Conservation (phyloP, 2,113 vertebrate species). For the human (Homo sapiens) region GRCh38 chr1:210788001-210788500, state of each 20-base stretch:
- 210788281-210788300: not conserved
- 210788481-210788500: slow-evolving; percentile 31
- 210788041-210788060: slow-evolving; percentile 73
- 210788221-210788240: not conserved
- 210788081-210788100: slow-evolving; percentile 62
- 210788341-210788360: not conserved
- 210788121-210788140: not conserved
- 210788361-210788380: not conserved
- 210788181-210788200: not conserved
- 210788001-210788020: slow-evolving; percentile 75
- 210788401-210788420: not conserved
- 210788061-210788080: slow-evolving; percentile 71
- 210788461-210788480: not conserved
- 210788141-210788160: not conserved
- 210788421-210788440: not conserved
- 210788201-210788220: not conserved
- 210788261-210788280: not conserved
- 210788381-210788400: not conserved
- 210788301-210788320: not conserved
- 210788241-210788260: not conserved
- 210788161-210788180: not conserved
- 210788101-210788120: not conserved
- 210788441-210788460: not conserved
- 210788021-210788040: slow-evolving; percentile 81
- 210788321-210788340: not conserved